A percentile compares a stretch with the other conserved stretches of the same genome.
Evolutionary conservation across 2,888 invertebrate species (phyloP).

Genomic region (Arge pagana): DNA sequence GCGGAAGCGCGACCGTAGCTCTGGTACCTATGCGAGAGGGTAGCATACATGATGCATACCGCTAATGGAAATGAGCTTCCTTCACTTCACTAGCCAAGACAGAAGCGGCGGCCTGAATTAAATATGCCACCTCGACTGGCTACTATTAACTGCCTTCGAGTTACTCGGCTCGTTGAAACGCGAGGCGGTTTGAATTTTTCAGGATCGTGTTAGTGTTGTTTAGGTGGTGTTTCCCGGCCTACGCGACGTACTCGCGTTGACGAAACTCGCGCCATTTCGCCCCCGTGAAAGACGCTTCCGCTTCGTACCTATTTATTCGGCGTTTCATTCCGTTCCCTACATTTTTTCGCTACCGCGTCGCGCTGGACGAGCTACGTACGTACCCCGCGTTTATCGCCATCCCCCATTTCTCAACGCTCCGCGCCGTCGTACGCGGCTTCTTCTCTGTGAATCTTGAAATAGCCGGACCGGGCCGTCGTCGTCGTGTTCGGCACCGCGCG

Average conservation of each 20-base stretch:
- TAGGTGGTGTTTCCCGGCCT: conserved; percentile 3
- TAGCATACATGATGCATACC: conserved; percentile 28
- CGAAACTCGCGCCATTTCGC: neutral
- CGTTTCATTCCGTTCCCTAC: neutral
- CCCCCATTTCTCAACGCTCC: conserved; percentile 40
- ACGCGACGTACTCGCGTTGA: neutral
- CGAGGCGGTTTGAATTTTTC: conserved; percentile 30
- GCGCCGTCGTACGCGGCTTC: conserved; percentile 30
- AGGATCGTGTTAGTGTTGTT: conserved; percentile 21
- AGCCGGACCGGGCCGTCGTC: too few relatives aligned
- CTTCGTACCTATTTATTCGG: neutral
- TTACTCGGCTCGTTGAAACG: conserved; percentile 27
- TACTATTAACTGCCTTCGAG: conserved; percentile 34
- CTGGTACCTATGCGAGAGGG: too few relatives aligned
- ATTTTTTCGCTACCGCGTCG: conserved; percentile 14
- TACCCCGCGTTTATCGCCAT: conserved; percentile 56
- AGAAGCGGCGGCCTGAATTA: conserved; percentile 21
- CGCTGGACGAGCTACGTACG: conserved; percentile 26
- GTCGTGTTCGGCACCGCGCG: too few relatives aligned
- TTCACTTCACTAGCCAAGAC: conserved; percentile 23
- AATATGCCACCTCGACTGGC: conserved; percentile 21
- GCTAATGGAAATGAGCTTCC: conserved; percentile 33
- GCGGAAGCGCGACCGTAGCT: too few relatives aligned
- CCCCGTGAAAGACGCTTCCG: neutral
- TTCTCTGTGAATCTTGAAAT: too few relatives aligned